Base-by-base conservation (phyloP, 2,797 vertebrate genomes). In the Limnodromus scolopaceus region DNA sequence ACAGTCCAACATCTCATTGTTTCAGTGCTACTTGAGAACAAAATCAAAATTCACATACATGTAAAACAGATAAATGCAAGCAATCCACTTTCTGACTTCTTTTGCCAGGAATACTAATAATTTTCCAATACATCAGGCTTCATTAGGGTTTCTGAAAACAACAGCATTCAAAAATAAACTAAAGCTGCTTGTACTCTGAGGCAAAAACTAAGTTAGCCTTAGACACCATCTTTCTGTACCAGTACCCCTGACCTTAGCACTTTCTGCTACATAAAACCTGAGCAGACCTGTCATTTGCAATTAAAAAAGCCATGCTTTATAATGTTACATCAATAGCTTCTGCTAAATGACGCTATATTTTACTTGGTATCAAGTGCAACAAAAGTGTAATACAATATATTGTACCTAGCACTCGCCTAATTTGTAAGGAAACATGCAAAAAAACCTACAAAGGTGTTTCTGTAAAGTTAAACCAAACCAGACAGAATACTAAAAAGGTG, bases 341-440 rank as follows among this genome's bases (percentile, higher is more conserved):
- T 92, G 88, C 89, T 96, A 95, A 39, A 79, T 68, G 70, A 97
- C 43, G 25, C 84, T 92, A 89, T 24, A 70, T 63, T 84, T 81
- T 81, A 92, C 89, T 96, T 92, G 36, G 25, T 93, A 96, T 30
- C 64, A 97, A 97, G 92, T 97, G 94, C 96, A 96, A 95, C 83
- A 81, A 43, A 88, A 79, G 68, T 92, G 79, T 96, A 93, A 96
- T 96, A 96, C 14, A 93, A 22, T 94, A 97, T 89, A 92, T 89
- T 98, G 87, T 85, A 95, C 78, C 90, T 93, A 95, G 75, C 18
- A 57, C 87, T 96, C 30, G 2, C 34, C 54, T 96, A 96, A 90
- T 63, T 65, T 36, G 19, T 81, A 80, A 96, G 32, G 69, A 89
- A 95, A 78, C 96, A 97, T 93, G 87, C 89, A 41, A 41, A 43